Conservation (phyloP, 2,888 invertebrate genomes). For the Melanotus villosus region DNA sequence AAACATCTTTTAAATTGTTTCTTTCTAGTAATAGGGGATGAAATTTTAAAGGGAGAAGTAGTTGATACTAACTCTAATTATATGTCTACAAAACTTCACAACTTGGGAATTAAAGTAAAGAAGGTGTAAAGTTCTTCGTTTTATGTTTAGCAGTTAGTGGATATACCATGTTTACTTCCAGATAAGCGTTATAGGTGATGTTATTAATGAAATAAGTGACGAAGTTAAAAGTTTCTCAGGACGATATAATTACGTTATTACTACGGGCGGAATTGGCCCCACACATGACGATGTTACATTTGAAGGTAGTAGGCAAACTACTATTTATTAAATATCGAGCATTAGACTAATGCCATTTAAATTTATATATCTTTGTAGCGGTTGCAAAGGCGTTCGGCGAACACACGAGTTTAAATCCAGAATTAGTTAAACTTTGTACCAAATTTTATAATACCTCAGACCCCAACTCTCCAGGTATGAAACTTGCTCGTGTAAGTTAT, state of each 20-base stretch:
- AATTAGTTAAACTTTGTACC: conserved; percentile 67
- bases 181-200: conserved; percentile 79
- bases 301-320: conserved; percentile 69
- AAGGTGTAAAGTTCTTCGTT: conserved; percentile 64
- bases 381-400: conserved; percentile 72
- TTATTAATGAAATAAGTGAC: conserved; percentile 74
- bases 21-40: conserved; percentile 80
- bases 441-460: conserved; percentile 66
- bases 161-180: conserved; percentile 60
- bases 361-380: too few relatives aligned
- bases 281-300: conserved; percentile 86
- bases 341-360: too few relatives aligned
- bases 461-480: conserved; percentile 66
- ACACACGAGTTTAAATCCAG: conserved; percentile 66
- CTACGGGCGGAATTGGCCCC: conserved; percentile 84
- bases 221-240: conserved; percentile 76
- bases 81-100: conserved; percentile 74
- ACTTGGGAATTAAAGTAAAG: conserved; percentile 75
- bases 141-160: neutral
- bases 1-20: conserved; percentile 19
- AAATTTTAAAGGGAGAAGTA: conserved; percentile 81
- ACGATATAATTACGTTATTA: conserved; percentile 77
- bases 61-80: conserved; percentile 79
- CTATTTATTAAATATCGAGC: too few relatives aligned
- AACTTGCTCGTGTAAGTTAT: conserved; percentile 63